Evolutionary conservation across 2,888 invertebrate genomes (phyloP).

Genomic region (Acrocera orbiculus): DNA sequence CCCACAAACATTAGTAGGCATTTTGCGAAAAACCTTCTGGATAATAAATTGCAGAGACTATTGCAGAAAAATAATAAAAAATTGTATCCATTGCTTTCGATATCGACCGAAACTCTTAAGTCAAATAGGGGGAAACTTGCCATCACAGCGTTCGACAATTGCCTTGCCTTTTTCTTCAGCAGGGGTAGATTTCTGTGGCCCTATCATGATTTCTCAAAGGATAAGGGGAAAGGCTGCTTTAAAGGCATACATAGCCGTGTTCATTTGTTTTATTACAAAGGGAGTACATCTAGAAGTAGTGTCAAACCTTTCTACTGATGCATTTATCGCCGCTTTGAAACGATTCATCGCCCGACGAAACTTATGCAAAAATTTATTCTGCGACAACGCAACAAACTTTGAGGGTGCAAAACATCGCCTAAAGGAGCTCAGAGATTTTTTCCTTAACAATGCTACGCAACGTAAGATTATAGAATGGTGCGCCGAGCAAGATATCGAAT

Average conservation of each 20-base stretch:
- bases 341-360: slow-evolving; percentile 4
- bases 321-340: slow-evolving; percentile 6
- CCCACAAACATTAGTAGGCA: too few species aligned
- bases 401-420: neutral
- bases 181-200: slow-evolving; percentile 6
- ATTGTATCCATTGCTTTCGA: slow-evolving; percentile 1
- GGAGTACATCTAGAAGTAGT: slow-evolving; percentile 6
- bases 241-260: neutral
- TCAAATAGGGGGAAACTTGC: slow-evolving; percentile 5
- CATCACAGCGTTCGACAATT: too few species aligned
- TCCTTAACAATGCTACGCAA: neutral
- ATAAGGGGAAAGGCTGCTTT: neutral
- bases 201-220: neutral
- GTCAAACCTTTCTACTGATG: slow-evolving; percentile 1
- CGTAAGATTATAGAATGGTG: neutral
- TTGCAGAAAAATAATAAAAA: neutral
- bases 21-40: too few species aligned
- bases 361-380: neutral
- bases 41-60: too few species aligned
- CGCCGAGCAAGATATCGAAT: neutral
- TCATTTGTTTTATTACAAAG: neutral
- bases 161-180: neutral
- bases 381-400: slow-evolving; percentile 8
- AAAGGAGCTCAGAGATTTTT: neutral
- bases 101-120: neutral